Conservation (phyloP, 2,113 vertebrate genomes). For the Mirounga angustirostris region DNA sequence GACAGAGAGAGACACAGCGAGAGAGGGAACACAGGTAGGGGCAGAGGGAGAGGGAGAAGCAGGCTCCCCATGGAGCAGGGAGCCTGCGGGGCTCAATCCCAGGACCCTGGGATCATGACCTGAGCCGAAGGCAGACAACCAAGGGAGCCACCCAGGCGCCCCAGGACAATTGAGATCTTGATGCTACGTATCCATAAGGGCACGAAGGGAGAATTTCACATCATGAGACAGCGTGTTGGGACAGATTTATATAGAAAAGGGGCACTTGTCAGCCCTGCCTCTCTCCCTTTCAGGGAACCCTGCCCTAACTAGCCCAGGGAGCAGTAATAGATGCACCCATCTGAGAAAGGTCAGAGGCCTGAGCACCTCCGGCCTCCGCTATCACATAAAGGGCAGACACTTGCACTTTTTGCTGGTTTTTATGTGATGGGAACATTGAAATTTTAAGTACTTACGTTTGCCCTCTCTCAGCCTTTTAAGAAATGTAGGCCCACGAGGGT, state of each 20-base stretch:
- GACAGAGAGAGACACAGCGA: too few relatives aligned
- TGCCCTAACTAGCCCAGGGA: neutral
- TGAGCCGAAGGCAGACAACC: too few relatives aligned
- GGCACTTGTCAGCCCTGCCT: accelerated
- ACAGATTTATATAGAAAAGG: neutral
- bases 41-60: too few relatives aligned
- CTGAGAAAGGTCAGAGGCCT: neutral
- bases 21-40: too few relatives aligned
- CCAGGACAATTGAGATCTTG: neutral
- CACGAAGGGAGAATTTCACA: neutral
- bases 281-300: neutral
- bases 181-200: neutral
- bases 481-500: neutral
- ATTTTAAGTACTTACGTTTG: neutral
- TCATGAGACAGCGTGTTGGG: neutral
- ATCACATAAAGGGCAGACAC: neutral
- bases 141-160: too few relatives aligned
- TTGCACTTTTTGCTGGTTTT: neutral
- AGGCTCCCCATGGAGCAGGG: too few relatives aligned
- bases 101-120: too few relatives aligned
- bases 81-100: too few relatives aligned
- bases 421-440: neutral
- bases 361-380: neutral
- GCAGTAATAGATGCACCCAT: neutral
- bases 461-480: neutral